These are phyloP conservation scores for Ctenopoma multispine DNA, from an alignment of 2,797 vertebrate species.

Conservation along the genomic window DNA sequence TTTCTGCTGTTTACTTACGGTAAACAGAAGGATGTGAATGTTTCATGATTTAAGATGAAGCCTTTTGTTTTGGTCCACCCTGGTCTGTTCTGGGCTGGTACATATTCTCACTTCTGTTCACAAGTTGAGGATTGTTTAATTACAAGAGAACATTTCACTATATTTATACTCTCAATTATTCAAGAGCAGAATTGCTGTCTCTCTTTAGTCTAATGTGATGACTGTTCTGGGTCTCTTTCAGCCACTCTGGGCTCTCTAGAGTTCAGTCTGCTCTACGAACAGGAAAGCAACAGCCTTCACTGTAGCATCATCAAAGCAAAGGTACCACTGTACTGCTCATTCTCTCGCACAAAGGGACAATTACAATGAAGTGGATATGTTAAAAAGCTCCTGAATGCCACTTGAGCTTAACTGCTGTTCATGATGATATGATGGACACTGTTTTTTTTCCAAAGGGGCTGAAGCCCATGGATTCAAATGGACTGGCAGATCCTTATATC, in stretches of 20 bases:
- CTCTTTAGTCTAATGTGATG: slow-evolving; percentile 40
- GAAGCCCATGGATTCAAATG: slow-evolving; percentile 98
- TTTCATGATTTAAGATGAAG: slow-evolving; percentile 16
- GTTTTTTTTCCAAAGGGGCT: slow-evolving; percentile 85
- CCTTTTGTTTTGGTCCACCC: not conserved
- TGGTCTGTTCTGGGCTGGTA: slow-evolving; percentile 1
- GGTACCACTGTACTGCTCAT: slow-evolving; percentile 76
- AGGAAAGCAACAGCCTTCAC: slow-evolving; percentile 93
- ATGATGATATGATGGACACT: slow-evolving; percentile 37
- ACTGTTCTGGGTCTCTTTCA: slow-evolving; percentile 77
- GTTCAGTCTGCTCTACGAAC: slow-evolving; percentile 93
- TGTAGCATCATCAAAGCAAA: slow-evolving; percentile 95
- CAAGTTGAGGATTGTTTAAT: slow-evolving; percentile 43
- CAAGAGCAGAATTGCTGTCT: slow-evolving; percentile 17
- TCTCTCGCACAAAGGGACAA: slow-evolving; percentile 52
- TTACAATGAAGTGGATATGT: slow-evolving; percentile 60
- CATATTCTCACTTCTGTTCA: slow-evolving; percentile 23
- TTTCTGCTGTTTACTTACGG: slow-evolving; percentile 24
- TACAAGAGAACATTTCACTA: not conserved
- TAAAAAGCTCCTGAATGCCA: slow-evolving; percentile 64
- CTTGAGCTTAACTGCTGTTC: slow-evolving; percentile 55
- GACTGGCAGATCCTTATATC: slow-evolving; percentile 95
- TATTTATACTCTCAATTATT: slow-evolving; percentile 42
- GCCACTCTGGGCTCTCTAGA: slow-evolving; percentile 95
- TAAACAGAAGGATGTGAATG: slow-evolving; percentile 32